Evolutionary conservation across 2,113 vertebrate species (phyloP), one percentile per base, ranked within the genome.

Genomic region (Galeopterus variegatus): DNA sequence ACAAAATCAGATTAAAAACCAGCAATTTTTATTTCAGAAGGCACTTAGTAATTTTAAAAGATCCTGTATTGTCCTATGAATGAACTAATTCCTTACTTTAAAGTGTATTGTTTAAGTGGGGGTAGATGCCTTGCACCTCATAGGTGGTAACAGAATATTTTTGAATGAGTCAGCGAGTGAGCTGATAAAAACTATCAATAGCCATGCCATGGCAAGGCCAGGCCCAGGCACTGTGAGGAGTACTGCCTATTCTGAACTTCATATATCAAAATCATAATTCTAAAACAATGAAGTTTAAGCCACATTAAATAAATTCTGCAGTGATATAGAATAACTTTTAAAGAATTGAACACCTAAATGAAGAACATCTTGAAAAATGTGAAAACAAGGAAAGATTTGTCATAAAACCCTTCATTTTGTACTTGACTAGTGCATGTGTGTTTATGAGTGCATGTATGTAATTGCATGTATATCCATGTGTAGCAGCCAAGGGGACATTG

Each of bases 361-460:
- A 86, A 83, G 26, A 94, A 50, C 7, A 84, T 50, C 56, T 87
- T 96, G 45, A 56, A 90, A 93, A 67, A 84, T 70, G 64, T 93
- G 23, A 48, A 79, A 76, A 2, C 50, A 10, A 5, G 31, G 54
- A 52, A 81, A 67, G 56, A 50, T 13, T 90, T 92, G 17, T 73
- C 52, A 48, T 24, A 80, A 79, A 75, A 56, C 8, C 26, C 24
- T 9, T 65, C 12, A n/a, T 79, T 93, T 72, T 26, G 56, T 72
- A 73, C 45, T 62, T 36, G 45, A 62, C 36, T 50, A 4, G 50
- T 56, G 6, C 19, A 7, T 88, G 13, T 70, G 24, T 64, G 21
- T 28, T 11, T 67, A 26, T 18, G 21, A 26, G 4, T 41, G 11
- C 41, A 28, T 86, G 33, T 41, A 21, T 50, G 4, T 33, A 33